A percentile compares a stretch with the other conserved stretches of the same genome.
Evolutionary conservation across 2,797 vertebrate genomes (phyloP).

Genomic region (Odontamblyopus rebecca): DNA sequence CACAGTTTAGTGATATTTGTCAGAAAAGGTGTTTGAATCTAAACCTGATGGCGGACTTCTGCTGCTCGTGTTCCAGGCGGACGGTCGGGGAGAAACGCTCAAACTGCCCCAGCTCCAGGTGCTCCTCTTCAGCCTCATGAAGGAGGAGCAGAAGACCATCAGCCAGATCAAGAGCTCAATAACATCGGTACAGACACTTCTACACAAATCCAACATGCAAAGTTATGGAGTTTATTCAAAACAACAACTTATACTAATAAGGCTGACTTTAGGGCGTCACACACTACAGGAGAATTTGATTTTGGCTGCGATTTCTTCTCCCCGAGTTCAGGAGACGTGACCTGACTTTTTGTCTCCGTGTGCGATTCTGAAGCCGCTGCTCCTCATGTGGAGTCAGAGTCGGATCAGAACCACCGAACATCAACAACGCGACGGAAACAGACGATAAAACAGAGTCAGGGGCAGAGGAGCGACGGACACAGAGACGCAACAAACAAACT

Average conservation of each 20-base stretch:
- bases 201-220: not conserved
- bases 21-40: not conserved
- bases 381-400: too few relatives aligned
- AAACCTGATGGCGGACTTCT: not conserved
- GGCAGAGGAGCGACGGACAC: too few relatives aligned
- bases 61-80: constrained; percentile 29
- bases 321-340: too few relatives aligned
- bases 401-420: too few relatives aligned
- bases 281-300: too few relatives aligned
- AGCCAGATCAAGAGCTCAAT: constrained; percentile 11
- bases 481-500: too few relatives aligned
- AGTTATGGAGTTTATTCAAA: not conserved
- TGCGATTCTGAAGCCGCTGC: too few relatives aligned
- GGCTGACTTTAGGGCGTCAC: too few relatives aligned
- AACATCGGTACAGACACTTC: constrained; percentile 38
- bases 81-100: constrained; percentile 8
- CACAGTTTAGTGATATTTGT: not conserved
- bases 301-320: too few relatives aligned
- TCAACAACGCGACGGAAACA: too few relatives aligned
- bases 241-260: not conserved
- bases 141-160: constrained; percentile 20
- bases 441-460: too few relatives aligned
- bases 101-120: not conserved
- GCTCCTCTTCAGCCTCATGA: constrained; percentile 35
- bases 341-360: too few relatives aligned